Base-by-base conservation (phyloP, 2,113 vertebrate species). In the Pyrgilauda ruficollis region DNA sequence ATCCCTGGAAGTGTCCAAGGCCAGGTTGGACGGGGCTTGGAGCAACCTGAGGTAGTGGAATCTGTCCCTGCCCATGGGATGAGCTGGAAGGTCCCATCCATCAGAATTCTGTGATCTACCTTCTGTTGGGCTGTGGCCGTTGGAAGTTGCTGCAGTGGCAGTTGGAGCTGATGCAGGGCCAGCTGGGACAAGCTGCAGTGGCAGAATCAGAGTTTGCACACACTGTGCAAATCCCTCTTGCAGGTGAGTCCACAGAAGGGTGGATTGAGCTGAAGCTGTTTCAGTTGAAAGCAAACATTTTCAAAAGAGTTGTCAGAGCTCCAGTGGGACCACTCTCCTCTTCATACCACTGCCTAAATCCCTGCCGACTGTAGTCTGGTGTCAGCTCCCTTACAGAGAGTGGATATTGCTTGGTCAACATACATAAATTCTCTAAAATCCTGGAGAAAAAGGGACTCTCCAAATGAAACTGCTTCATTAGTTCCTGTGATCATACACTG, bases 11-110 rank as follows among this genome's bases (percentile, higher is more conserved):
- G 6, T 47, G n/a, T 28, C 41, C 35, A 62, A 5, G 12, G 41
- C n/a, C 63, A 43, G 35, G 26, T 0, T 83, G 47, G 20, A 62
- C 0, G 0, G 28, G 6, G 20, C 61, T 53, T 47, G 39, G 63
- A 76, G 21, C 10, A 19, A 0, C 15, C 7, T 77, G 63, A 31
- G 10, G 0, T 17, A 3, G 22, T 77, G 31, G 14, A 15, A 63
- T 22, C 10, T 33, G 47, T 55, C 41, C 35, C 26, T 76, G n/a
- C 4, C 14, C 15, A 2, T 43, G 35, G 50, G 72, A 28, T 47
- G 41, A 55, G 8, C 21, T 83, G 0, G 5, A 11, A 49, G 63
- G 41, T 76, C 4, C 35, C 47, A 41, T 56, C 56, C 3, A 0
- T 77, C 14, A 41, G 56, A 22, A 35, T 69, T 90, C 14, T 69